phyloP scores from a whole-genome alignment of 2,797 vertebrate genomes.

The Pseudomugil gertrudae region DNA sequence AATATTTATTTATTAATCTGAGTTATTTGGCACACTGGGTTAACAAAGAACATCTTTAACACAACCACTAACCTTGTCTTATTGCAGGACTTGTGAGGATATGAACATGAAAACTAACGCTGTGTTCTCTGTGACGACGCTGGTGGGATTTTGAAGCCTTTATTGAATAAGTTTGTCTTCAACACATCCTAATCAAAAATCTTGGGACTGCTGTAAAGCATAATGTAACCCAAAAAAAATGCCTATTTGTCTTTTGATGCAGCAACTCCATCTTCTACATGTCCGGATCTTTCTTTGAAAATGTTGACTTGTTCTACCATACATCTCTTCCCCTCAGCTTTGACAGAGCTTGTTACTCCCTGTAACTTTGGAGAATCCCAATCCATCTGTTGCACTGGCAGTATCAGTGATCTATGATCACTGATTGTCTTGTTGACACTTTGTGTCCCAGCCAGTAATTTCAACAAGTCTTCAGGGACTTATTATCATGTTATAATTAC shows the following conservation, averaged over 20 bases:
- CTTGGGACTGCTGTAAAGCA: background rate
- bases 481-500: constrained; percentile 77
- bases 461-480: constrained; percentile 56
- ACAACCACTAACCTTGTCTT: too few species aligned
- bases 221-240: too few species aligned
- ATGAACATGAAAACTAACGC: too few species aligned
- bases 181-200: background rate
- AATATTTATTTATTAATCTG: too few species aligned
- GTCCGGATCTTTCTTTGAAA: background rate
- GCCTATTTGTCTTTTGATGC: too few species aligned
- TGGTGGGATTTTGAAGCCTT: background rate
- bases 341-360: constrained; percentile 11
- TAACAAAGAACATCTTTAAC: too few species aligned
- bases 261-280: background rate
- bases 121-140: too few species aligned
- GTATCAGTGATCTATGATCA: constrained; percentile 61
- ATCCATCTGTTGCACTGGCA: constrained; percentile 27
- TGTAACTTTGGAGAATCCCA: constrained; percentile 41
- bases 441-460: constrained; percentile 62
- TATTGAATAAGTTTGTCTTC: background rate
- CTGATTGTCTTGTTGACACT: constrained; percentile 62
- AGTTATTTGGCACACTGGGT: too few species aligned
- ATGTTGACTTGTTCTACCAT: background rate
- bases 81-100: too few species aligned
- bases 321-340: background rate